Evolutionary conservation across 2,113 vertebrate genomes (phyloP).

Genomic region (Cercocebus atys): DNA sequence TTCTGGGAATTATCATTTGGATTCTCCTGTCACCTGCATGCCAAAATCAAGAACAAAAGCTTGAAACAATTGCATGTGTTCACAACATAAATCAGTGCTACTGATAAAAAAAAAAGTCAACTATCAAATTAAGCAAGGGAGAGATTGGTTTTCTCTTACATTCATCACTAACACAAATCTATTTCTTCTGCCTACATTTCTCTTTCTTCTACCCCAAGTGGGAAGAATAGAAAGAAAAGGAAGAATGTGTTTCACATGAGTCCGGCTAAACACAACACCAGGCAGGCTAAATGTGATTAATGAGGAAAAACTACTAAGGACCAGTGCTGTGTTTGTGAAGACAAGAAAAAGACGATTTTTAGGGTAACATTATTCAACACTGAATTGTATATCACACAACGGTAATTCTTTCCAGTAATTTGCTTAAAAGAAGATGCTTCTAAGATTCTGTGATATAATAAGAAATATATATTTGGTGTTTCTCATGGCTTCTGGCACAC

Average conservation of each 20-base stretch:
- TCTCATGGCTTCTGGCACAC: neutral
- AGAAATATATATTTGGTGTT: neutral
- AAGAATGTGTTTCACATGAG: neutral
- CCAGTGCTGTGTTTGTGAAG: neutral
- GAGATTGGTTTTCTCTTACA: neutral
- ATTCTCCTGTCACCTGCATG: neutral
- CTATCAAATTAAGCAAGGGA: neutral
- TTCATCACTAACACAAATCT: constrained; percentile 40
- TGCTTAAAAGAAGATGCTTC: neutral
- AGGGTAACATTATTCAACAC: neutral
- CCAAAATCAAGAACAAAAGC: neutral
- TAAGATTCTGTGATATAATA: neutral
- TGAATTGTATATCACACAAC: neutral
- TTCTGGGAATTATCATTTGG: neutral
- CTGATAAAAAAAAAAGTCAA: neutral
- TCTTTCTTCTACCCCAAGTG: neutral
- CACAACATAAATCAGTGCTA: neutral
- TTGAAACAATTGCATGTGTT: neutral
- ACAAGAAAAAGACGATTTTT: neutral
- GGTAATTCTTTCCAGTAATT: neutral
- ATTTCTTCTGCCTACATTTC: neutral
- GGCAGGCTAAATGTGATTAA: neutral
- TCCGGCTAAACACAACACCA: neutral
- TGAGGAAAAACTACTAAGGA: neutral
- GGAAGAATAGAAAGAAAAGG: neutral